phyloP scores from a whole-genome alignment of 1,140 invertebrate species.

The Palaemon carinicauda region DNA sequence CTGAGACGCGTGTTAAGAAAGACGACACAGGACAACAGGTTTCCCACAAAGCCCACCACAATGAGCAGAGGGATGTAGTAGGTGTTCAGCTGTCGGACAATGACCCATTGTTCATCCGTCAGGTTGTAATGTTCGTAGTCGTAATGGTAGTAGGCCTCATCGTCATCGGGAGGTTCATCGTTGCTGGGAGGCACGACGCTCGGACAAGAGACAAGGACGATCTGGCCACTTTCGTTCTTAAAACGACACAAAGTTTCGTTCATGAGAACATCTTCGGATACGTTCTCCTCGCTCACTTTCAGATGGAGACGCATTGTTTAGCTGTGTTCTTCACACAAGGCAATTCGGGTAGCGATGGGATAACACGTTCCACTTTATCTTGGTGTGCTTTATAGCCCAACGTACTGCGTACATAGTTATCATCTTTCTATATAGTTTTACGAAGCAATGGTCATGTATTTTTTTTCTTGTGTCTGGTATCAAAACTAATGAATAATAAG shows the following conservation, averaged over 20 bases:
- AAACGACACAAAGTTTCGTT: conserved; percentile 29
- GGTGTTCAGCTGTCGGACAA: conserved; percentile 31
- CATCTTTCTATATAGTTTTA: no score
- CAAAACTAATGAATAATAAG: no score
- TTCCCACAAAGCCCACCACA: conserved; percentile 75
- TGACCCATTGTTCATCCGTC: conserved; percentile 40
- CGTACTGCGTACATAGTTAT: no score
- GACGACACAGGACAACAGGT: conserved; percentile 74
- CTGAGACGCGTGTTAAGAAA: conserved; percentile 79
- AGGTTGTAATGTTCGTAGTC: conserved; percentile 37
- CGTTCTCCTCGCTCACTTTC: no score
- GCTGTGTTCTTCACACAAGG: no score
- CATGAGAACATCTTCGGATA: background rate
- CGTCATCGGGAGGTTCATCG: background rate
- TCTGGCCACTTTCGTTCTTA: conserved; percentile 8
- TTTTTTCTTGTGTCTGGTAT: no score
- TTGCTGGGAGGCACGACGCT: background rate
- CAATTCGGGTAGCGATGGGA: no score
- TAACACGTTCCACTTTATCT: no score
- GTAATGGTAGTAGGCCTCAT: background rate
- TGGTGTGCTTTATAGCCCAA: no score
- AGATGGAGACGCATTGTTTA: no score
- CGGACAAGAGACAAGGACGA: background rate
- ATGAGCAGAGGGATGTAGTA: conserved; percentile 73
- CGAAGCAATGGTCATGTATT: no score